Base-by-base conservation (phyloP, 2,113 vertebrate genomes). In the Malurus alboscapulatus region DNA sequence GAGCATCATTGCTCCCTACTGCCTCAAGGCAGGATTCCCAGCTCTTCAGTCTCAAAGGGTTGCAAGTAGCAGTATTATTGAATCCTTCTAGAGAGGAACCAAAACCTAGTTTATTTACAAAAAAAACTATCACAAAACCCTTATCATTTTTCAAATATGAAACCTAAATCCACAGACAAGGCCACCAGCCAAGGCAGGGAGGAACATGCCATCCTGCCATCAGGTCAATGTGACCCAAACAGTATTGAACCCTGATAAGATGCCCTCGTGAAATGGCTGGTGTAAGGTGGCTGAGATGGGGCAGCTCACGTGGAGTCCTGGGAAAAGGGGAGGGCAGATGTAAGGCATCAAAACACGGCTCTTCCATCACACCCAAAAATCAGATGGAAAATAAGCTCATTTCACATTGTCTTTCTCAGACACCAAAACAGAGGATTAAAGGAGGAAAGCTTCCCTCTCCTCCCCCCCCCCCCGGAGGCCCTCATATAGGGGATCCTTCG, bases 121-220 rank as follows among this genome's bases (percentile, higher is more conserved):
- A 61, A 86, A 58, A 58, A 74, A 30, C 44, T 86, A 95, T 76
- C 79, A 76, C 3, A 5, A 92, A 89, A n/a, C 73, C 32, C 84
- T 96, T 95, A 94, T 96, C 88, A 38, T 65, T 93, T 88, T 85
- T 91, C 87, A 94, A 75, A 78, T 95, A 90, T 27, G 74, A 96
- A 89, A 78, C 29, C 32, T 65, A 77, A 73, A 95, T 80, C 32
- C 78, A 85, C 74, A 91, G 74, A 86, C 83, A 96, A 95, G 89
- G 93, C 63, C 89, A 94, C 13, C 71, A 92, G 65, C 34, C 79
- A 72, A 71, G 84, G 78, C 89, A 82, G 77, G 53, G 30, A 90
- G 87, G 87, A 96, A 93, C 76, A 2, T 34, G 69, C 65, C 84
- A 88, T 85, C 72, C 90, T 90, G 86, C 54, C 45, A 71, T 48